Evolutionary conservation across 1,140 invertebrate species (phyloP).

Genomic region (Drosophila kurseongensis): DNA sequence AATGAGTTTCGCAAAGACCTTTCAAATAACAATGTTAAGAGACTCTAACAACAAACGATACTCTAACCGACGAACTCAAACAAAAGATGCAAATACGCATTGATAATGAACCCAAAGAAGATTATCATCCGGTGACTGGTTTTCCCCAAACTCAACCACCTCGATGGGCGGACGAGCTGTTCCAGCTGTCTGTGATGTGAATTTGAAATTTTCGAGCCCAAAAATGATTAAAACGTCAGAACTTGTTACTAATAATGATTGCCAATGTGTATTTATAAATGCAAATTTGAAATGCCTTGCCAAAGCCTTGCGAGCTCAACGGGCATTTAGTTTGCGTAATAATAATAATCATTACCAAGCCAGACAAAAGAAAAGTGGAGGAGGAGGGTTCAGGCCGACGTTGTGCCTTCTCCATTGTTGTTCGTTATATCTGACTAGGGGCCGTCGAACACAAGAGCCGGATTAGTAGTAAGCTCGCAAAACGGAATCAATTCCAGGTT

Average conservation of each 20-base stretch:
- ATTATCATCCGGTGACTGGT: slow-evolving; percentile 48
- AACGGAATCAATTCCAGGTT: slow-evolving; percentile 8
- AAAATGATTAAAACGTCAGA: slow-evolving; percentile 62
- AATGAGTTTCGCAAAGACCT: not conserved
- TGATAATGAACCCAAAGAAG: slow-evolving; percentile 59
- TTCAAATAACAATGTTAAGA: not conserved
- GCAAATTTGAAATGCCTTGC: slow-evolving; percentile 64
- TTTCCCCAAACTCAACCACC: slow-evolving; percentile 1
- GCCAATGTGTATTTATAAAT: slow-evolving; percentile 77
- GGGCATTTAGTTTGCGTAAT: slow-evolving; percentile 71
- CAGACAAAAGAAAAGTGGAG: not conserved
- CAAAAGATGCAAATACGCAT: slow-evolving; percentile 70
- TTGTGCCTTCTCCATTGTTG: slow-evolving; percentile 16
- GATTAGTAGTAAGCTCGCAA: slow-evolving; percentile 17
- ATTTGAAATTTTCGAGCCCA: slow-evolving; percentile 48
- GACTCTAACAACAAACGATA: not conserved
- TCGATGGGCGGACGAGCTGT: not conserved
- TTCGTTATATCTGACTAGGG: not conserved
- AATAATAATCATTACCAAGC: slow-evolving; percentile 56
- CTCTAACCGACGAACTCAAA: slow-evolving; percentile 41
- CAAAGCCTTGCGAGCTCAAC: slow-evolving; percentile 48
- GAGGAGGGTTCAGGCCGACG: not conserved
- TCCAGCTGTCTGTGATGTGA: slow-evolving; percentile 43
- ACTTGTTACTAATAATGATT: slow-evolving; percentile 74
- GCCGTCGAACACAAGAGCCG: slow-evolving; percentile 6